A percentile compares a stretch with the other conserved stretches of the same genome.
phyloP scores from a whole-genome alignment of 2,113 vertebrate genomes.

The Carettochelys insculpta region DNA sequence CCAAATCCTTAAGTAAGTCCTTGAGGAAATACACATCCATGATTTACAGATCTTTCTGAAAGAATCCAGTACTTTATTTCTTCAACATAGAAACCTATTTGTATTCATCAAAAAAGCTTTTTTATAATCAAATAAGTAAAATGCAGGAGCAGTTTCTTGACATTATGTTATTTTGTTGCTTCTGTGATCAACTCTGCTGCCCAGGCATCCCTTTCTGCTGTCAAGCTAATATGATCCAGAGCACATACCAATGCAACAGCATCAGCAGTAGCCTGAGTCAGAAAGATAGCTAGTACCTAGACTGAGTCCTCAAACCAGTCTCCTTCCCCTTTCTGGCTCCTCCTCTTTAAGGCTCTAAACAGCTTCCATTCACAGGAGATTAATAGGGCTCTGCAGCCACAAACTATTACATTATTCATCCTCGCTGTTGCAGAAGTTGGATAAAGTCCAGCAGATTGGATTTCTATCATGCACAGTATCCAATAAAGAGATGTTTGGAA shows the following conservation, averaged over 20 bases:
- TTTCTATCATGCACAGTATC: neutral
- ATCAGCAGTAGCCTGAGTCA: neutral
- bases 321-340: neutral
- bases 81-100: neutral
- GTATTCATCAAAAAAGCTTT: neutral
- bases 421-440: neutral
- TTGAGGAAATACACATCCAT: neutral
- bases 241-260: neutral
- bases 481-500: neutral
- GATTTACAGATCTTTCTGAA: neutral
- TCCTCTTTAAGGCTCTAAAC: neutral
- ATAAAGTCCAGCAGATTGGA: neutral
- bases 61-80: neutral
- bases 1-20: neutral
- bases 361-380: neutral
- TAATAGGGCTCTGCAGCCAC: neutral
- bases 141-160: neutral
- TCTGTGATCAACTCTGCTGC: accelerated
- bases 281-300: neutral
- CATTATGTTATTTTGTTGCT: neutral
- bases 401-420: neutral
- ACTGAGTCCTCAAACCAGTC: neutral
- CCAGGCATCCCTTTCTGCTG: neutral
- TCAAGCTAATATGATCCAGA: neutral
- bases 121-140: neutral